Evolutionary conservation across 2,113 vertebrate genomes (phyloP).

Genomic region (Potamarius usumacintae): DNA sequence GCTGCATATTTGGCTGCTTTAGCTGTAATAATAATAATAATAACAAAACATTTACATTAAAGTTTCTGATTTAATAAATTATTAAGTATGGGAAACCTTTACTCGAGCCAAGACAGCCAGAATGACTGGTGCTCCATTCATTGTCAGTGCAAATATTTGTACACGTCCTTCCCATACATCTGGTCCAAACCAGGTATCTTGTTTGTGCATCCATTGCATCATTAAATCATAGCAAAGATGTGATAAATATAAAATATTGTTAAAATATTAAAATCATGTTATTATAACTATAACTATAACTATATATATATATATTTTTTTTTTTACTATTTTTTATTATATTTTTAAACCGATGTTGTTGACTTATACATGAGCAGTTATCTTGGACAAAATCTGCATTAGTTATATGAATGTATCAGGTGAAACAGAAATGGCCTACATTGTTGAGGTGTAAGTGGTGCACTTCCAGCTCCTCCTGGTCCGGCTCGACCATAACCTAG

Average conservation of each 20-base stretch:
- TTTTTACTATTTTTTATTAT: neutral
- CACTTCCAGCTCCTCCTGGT: slow-evolving; percentile 51
- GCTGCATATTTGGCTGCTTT: slow-evolving; percentile 68
- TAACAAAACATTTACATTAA: neutral
- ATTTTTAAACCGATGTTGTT: neutral
- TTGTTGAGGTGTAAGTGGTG: slow-evolving; percentile 54
- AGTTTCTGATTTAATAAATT: neutral
- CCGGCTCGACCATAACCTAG: slow-evolving; percentile 45
- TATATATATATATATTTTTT: neutral
- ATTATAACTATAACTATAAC: neutral
- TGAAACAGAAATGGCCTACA: slow-evolving; percentile 39
- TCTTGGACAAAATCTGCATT: neutral
- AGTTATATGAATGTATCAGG: neutral
- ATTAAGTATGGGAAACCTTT: neutral
- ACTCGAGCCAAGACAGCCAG: neutral
- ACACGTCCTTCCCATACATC: neutral
- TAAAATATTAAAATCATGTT: too few relatives aligned
- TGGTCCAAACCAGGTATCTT: neutral
- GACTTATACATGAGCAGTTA: neutral
- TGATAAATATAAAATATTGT: neutral
- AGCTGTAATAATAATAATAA: slow-evolving; percentile 53
- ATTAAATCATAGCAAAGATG: neutral
- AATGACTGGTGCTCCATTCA: neutral
- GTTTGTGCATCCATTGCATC: neutral
- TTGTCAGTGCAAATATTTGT: neutral